A percentile compares a stretch with the other conserved stretches of the same genome.
Conservation (phyloP, 1,140 invertebrate genomes). For the Orussus abietinus region DNA sequence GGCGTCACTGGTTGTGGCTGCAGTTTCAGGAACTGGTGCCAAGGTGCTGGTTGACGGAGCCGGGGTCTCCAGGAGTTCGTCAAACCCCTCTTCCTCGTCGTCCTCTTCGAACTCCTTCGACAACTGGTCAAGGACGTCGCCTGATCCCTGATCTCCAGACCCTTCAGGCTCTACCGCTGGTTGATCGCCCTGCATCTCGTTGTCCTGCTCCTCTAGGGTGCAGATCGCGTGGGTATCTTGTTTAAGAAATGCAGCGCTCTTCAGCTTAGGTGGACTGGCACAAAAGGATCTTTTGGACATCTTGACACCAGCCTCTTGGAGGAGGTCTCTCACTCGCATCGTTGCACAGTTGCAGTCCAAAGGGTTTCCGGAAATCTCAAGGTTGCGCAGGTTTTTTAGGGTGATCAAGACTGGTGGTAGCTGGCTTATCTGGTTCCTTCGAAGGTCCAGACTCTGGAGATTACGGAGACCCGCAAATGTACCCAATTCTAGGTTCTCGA, state of each 20-base stretch:
- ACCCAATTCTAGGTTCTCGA: constrained; percentile 27
- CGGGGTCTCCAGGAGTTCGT: background rate
- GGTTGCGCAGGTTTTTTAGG: constrained; percentile 58
- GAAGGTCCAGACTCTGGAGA: constrained; percentile 32
- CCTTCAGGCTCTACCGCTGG: constrained; percentile 8
- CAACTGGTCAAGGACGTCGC: constrained; percentile 12
- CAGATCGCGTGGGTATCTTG: constrained; percentile 29
- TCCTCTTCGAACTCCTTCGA: constrained; percentile 1
- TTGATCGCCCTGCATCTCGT: constrained; percentile 44
- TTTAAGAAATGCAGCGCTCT: constrained; percentile 27
- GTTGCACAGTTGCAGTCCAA: constrained; percentile 57
- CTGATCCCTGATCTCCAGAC: constrained; percentile 19
- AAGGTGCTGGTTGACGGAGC: background rate
- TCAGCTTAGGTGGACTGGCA: constrained; percentile 27
- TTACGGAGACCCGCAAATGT: constrained; percentile 34
- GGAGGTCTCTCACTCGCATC: constrained; percentile 31
- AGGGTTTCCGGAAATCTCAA: constrained; percentile 65
- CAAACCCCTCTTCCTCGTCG: constrained; percentile 9
- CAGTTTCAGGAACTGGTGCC: background rate
- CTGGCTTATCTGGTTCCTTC: constrained; percentile 30
- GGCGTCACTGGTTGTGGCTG: background rate
- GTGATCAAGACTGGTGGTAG: constrained; percentile 39
- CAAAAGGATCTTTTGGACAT: constrained; percentile 36
- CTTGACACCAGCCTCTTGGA: constrained; percentile 29
- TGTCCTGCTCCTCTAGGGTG: constrained; percentile 35